A percentile compares a stretch with the other conserved stretches of the same genome.
Conservation (phyloP, 2,797 vertebrate genomes). For the Betta splendens region DNA sequence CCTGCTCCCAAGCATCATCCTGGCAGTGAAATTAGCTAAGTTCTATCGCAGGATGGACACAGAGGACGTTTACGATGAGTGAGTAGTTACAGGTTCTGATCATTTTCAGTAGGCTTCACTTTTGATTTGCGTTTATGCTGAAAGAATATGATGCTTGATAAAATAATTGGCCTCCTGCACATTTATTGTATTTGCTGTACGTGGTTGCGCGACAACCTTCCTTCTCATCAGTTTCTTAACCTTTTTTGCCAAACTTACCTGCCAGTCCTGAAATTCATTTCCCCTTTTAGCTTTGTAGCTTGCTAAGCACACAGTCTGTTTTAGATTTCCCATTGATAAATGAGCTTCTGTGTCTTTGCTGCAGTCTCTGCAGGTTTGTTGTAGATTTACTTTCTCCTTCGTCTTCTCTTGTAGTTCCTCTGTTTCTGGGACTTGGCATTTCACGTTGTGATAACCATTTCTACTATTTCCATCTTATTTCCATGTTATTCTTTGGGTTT, state of each 20-base stretch:
- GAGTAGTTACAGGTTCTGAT: conserved; percentile 68
- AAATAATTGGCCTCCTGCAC: background rate
- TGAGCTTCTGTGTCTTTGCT: background rate
- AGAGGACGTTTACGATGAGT: conserved; percentile 98
- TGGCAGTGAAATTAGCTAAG: conserved; percentile 93
- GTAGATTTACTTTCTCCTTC: conserved; percentile 39
- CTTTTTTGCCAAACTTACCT: background rate
- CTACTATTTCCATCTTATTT: conserved; percentile 87
- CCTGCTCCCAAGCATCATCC: conserved; percentile 91
- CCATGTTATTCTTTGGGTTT: conserved; percentile 43
- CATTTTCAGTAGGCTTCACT: background rate
- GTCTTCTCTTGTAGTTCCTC: conserved; percentile 85
- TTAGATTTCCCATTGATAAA: background rate
- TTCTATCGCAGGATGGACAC: conserved; percentile 97
- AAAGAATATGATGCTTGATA: background rate
- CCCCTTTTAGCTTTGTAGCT: conserved; percentile 4
- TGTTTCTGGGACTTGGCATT: conserved; percentile 97
- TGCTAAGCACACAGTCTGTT: background rate
- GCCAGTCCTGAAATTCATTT: background rate
- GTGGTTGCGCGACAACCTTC: conserved; percentile 47
- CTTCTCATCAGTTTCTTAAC: conserved; percentile 1
- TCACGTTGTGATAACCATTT: conserved; percentile 98
- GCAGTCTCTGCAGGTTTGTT: background rate
- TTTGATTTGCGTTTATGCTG: background rate
- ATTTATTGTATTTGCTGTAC: background rate